A percentile compares a stretch with the other conserved stretches of the same genome.
Evolutionary conservation across 1,140 invertebrate genomes (phyloP).

Genomic region (Colletes latitarsis): DNA sequence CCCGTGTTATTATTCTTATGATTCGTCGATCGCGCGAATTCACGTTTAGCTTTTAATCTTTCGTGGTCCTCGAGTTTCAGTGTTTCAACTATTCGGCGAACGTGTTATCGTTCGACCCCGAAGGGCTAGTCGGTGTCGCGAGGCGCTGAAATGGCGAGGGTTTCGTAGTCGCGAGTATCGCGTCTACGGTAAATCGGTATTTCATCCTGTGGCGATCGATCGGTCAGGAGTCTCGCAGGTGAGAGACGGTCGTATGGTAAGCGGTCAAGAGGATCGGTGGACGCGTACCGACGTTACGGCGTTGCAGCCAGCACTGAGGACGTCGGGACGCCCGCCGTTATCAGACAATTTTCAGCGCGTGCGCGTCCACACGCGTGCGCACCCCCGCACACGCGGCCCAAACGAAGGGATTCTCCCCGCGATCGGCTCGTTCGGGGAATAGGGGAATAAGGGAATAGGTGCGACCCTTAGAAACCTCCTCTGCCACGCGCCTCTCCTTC

Average conservation of each 20-base stretch:
- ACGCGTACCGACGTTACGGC: constrained; percentile 66
- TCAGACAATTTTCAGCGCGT: constrained; percentile 65
- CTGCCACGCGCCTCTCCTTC: constrained; percentile 1
- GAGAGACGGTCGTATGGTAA: not conserved
- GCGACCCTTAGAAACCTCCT: constrained; percentile 50
- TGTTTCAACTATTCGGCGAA: too few species aligned
- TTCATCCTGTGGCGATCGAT: not conserved
- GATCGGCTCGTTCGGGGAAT: constrained; percentile 35
- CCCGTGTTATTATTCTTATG: not conserved
- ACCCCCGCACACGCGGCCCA: constrained; percentile 45
- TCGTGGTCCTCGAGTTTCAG: too few species aligned
- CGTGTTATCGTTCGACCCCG: not conserved
- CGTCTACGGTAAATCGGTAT: not conserved
- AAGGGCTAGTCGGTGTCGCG: not conserved
- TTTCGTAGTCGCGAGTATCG: constrained; percentile 12
- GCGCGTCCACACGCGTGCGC: constrained; percentile 56
- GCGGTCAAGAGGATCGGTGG: not conserved
- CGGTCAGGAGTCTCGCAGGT: not conserved
- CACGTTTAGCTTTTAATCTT: too few species aligned
- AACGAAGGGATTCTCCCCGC: constrained; percentile 49
- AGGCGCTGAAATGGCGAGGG: constrained; percentile 7
- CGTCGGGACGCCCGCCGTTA: constrained; percentile 64
- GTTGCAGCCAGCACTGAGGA: constrained; percentile 69
- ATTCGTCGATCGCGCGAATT: not conserved
- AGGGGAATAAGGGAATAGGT: constrained; percentile 54